phyloP scores from a whole-genome alignment of 2,113 vertebrate species.

The Psittacula cyanocephala region DNA sequence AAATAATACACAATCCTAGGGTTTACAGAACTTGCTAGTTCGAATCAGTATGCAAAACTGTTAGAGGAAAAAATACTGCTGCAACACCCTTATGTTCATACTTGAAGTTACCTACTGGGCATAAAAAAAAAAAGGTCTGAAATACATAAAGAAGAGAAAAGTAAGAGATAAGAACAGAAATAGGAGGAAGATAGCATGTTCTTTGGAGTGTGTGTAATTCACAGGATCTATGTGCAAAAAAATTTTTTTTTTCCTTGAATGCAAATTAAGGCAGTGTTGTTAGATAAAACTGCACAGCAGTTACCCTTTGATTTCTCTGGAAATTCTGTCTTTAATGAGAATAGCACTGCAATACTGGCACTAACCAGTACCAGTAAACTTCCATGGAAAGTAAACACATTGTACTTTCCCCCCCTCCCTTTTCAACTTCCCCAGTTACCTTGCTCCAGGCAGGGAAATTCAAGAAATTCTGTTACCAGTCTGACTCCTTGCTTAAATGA shows the following conservation, averaged over 20 bases:
- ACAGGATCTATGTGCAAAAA: not conserved
- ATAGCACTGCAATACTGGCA: not conserved
- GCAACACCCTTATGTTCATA: fast-evolving
- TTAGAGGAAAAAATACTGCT: not conserved
- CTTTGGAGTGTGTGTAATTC: not conserved
- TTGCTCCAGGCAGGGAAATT: not conserved
- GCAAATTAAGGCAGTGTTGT: not conserved
- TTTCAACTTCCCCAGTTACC: not conserved
- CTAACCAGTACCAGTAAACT: not conserved
- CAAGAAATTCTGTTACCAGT: not conserved
- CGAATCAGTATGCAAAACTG: not conserved
- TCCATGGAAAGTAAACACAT: not conserved
- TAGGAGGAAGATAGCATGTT: not conserved
- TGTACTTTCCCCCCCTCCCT: not conserved
- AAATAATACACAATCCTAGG: not conserved
- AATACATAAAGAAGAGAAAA: not conserved
- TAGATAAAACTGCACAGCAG: not conserved
- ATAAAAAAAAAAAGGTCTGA: not conserved
- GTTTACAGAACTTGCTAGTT: not conserved
- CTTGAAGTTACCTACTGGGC: not conserved
- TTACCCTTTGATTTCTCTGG: not conserved
- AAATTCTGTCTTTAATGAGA: not conserved
- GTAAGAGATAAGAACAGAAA: not conserved
- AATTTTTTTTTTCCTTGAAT: not conserved
- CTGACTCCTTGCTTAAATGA: not conserved